Base-by-base conservation (phyloP, 2,797 vertebrate genomes). In the Petrocephalus schoutedeni region DNA sequence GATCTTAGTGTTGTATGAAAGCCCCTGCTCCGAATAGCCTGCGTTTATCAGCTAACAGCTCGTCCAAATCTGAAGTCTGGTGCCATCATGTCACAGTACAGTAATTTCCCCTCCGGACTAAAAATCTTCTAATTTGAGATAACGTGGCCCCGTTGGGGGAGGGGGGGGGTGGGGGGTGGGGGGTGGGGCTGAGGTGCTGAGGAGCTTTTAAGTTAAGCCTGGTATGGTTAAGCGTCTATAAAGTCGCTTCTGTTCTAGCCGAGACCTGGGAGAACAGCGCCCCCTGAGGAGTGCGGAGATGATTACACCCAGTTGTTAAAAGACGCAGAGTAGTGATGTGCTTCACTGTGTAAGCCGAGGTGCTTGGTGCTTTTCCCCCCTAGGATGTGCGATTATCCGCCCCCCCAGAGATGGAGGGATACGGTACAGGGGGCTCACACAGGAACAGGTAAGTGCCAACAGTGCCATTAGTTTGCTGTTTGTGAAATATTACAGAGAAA, bases 321-420 rank as follows among this genome's bases (percentile, higher is more conserved):
- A 21, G 45, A 28, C 32, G 23, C 19, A 49, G n/a, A 86, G 85
- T 4, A 2, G n/a, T 86, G 58, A 53, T 53, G 82, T 88, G n/a
- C 80, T 21, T 53, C 71, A 36, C 4, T 53, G 32, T 51, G 28
- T 51, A 21, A 23, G 1, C 23, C 23, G 1, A 74, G 28, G 16
- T 49, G 32, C n/a, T 74, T 28, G 3, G 19, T 83, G 56, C 14
- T 45, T n/a, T 41, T 49, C 19, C 54, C 87, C 88, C 54, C 8
- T 92, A 97, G 97, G 97, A 28, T 97, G 97, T 92, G 93, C 93
- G 54, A 97, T 97, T 90, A 97, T 97, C 93, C 96, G 96, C 87
- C 97, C 97, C 0, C 97, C 97, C 6, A 95, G 96, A 91, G 97
- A 97, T 87, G 97, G 97, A 89, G 97, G 97, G n/a, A 98, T 98